Evolutionary conservation across 2,113 vertebrate genomes (phyloP), one percentile per base, ranked within the genome.

Genomic region (Anthoscopus minutus): DNA sequence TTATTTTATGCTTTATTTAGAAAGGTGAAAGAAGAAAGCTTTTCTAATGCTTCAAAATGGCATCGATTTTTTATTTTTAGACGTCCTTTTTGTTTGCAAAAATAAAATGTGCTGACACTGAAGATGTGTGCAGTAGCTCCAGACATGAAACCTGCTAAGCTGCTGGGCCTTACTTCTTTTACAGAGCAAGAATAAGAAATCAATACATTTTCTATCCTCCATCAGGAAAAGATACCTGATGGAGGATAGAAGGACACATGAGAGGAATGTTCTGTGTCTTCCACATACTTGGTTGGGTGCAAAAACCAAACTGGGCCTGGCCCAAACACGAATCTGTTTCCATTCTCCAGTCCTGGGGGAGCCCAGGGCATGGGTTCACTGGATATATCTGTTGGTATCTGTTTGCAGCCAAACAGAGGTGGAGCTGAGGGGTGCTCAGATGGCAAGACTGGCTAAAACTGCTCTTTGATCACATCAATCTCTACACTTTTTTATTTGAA

Each of bases 371-470:
- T 4, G 6, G 65, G 27, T 16, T 65, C 35, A 38, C 30, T 35
- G 27, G 35, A 30, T 54, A 51, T 0, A 0, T 8, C 8, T 42
- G 3, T 0, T 35, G 37, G 9, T 31, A 37, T 48, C 58, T 31
- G 7, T 14, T 27, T 27, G 31, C 84, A 83, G 61, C 30, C 25
- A 42, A 81, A 78, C 6, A 67, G 17, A 54, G 7, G 15, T 10
- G 15, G 12, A 28, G 19, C 20, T 70, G n/a, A 73, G 20, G 18
- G 8, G 8, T 40, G 58, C 37, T 48, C n/a, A 35, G 33, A 12
- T 38, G 20, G 38, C 0, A 3, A 79, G 23, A 47, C 6, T 11
- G 5, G 20, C 28, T 35, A 78, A 87, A 91, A 17, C 20, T 70
- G 27, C 22, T 53, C 28, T 57, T 48, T 3, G 1, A 53, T 4